Evolutionary conservation across 2,888 invertebrate genomes (phyloP), one percentile per base, ranked within the genome.

Genomic region (Galeruca laticollis): DNA sequence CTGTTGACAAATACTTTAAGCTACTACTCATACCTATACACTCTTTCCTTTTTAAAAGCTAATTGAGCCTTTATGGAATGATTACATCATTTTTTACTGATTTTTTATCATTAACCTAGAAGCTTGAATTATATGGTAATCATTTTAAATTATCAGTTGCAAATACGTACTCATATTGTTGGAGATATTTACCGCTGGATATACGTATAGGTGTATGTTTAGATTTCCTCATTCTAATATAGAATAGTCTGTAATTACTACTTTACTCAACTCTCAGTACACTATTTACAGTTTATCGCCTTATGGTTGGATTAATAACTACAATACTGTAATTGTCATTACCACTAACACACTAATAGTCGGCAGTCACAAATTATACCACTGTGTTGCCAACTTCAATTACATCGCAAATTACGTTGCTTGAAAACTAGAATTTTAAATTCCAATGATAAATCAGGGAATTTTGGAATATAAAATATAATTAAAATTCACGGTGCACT

Each of bases 271-370:
- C 47, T 47, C 47, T 47, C 47, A 9, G 47, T 47, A 59, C 37
- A 18, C 21, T 18, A 40, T 59, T 40, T 59, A 20, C 59, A 59
- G 54, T 40, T 40, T 21, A 40, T 40, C 35, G 59, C 59, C 59
- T 40, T 37, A 59, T 37, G 59, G 21, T 59, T 40, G 37, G 10
- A 35, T 37, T 52, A 33, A 35, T 52, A 52, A 62, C 37, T 21
- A 62, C 51, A 61, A 51, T 62, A 62, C 49, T 21, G 20, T 37
- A 62, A 52, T 62, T 62, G 62, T 35, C 52, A 62, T 49, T 62
- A 62, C 61, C 37, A 62, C 62, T 37, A 11, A 47, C 47, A 47
- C 18, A 18, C 47, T 47, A 47, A 47, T 47, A 47, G 15, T 18
- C 47, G n/a, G 15, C 47, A 47, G 47, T 47, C 47, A 47, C 47